phyloP scores from a whole-genome alignment of 2,888 invertebrate genomes.

The Vandiemenella viatica region DNA sequence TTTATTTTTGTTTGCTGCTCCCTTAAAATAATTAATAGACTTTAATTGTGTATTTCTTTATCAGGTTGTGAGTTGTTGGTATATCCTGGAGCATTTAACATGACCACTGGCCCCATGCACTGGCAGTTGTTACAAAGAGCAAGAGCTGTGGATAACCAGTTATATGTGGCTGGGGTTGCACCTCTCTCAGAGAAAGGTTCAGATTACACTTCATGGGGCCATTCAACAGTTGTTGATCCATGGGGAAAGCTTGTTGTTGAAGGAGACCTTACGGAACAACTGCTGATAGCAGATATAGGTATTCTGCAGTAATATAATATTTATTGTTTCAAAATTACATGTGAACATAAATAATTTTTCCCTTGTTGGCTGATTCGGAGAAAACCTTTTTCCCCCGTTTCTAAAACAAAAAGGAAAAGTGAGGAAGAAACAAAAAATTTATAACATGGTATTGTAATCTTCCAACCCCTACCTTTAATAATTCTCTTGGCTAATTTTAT shows the following conservation, averaged over 20 bases:
- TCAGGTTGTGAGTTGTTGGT: conserved; percentile 70
- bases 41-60: conserved; percentile 3
- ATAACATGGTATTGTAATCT: no score
- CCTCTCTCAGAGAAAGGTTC: conserved; percentile 61
- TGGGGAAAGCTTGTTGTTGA: conserved; percentile 61
- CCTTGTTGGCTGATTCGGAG: no score
- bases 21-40: not conserved
- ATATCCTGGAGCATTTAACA: conserved; percentile 91
- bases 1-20: not conserved
- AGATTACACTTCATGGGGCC: conserved; percentile 78
- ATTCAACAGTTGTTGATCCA: conserved; percentile 68
- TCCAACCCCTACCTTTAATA: no score
- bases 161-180: conserved; percentile 71
- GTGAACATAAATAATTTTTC: no score
- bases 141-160: conserved; percentile 77
- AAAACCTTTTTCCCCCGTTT: no score
- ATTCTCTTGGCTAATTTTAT: no score
- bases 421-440: no score
- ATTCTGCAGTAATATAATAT: not conserved
- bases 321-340: not conserved
- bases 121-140: conserved; percentile 75
- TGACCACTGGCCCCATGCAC: conserved; percentile 88
- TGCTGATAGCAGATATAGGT: conserved; percentile 65
- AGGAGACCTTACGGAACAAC: conserved; percentile 53
- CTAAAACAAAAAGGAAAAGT: no score